phyloP scores from a whole-genome alignment of 2,113 vertebrate genomes.

The Rhodinocichla rosea region DNA sequence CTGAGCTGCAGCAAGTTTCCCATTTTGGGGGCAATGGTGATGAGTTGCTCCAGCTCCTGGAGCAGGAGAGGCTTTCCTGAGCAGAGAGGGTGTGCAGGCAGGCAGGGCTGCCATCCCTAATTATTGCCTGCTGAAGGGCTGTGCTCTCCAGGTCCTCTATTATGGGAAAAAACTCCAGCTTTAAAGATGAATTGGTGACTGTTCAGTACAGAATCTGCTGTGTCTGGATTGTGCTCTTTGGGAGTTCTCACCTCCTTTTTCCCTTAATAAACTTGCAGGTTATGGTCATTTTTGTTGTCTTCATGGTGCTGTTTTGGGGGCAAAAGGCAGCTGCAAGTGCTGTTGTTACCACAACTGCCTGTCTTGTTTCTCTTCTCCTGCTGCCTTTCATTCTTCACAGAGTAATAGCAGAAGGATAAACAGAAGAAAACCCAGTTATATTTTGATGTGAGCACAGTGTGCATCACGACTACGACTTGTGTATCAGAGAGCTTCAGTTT shows the following conservation, averaged over 20 bases:
- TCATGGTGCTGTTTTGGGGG: slow-evolving; percentile 7
- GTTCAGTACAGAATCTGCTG: background rate
- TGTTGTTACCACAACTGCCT: slow-evolving; percentile 15
- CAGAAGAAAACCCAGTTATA: slow-evolving; percentile 28
- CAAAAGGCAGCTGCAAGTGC: slow-evolving; percentile 44
- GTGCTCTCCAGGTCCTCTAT: background rate
- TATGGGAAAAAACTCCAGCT: rapidly evolving
- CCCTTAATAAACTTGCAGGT: slow-evolving; percentile 30
- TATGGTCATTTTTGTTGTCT: slow-evolving; percentile 25
- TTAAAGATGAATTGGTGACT: background rate
- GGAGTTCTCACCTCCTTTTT: slow-evolving; percentile 1
- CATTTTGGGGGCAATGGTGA: background rate
- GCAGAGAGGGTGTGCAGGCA: background rate
- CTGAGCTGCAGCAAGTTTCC: background rate
- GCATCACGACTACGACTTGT: slow-evolving; percentile 44
- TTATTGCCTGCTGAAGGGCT: background rate
- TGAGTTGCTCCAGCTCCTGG: background rate
- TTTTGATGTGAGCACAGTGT: slow-evolving; percentile 33
- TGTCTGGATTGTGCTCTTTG: slow-evolving; percentile 2
- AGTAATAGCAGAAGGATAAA: background rate
- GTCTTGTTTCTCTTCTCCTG: background rate
- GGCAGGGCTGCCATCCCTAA: background rate
- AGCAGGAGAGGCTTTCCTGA: background rate
- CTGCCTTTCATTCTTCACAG: slow-evolving; percentile 45
- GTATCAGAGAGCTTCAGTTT: slow-evolving; percentile 20